Percentiles rank a stretch among this genome's conserved stretches.
Conservation (phyloP, 2,888 invertebrate genomes). For the Agapetus fuscipes region DNA sequence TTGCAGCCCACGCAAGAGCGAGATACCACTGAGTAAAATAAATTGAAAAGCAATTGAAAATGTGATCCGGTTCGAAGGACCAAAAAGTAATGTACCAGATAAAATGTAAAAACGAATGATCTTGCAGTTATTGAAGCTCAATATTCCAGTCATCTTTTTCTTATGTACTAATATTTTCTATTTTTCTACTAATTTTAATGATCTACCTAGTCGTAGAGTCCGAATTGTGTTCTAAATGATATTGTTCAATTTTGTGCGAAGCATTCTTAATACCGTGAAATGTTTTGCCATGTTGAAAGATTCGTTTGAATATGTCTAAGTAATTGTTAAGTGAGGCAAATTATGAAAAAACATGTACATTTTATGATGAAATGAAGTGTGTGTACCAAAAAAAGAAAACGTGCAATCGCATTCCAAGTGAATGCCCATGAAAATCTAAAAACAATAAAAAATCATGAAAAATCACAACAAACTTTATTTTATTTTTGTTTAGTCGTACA, state of each 20-base stretch:
- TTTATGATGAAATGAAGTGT: neutral
- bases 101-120: too few relatives aligned
- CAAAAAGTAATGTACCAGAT: too few relatives aligned
- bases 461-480: too few relatives aligned
- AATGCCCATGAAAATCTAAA: conserved; percentile 18
- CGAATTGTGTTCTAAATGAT: too few relatives aligned
- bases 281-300: too few relatives aligned
- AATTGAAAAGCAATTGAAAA: too few relatives aligned
- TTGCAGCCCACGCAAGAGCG: conserved; percentile 30
- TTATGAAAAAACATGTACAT: neutral
- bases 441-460: conserved; percentile 7
- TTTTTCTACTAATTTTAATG: too few relatives aligned
- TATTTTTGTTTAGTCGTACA: too few relatives aligned
- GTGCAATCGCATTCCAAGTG: conserved; percentile 19
- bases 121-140: too few relatives aligned
- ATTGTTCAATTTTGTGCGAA: neutral
- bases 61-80: neutral
- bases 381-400: conserved; percentile 11
- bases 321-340: neutral
- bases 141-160: too few relatives aligned
- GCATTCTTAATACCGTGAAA: neutral
- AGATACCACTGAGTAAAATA: conserved; percentile 10
- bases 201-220: too few relatives aligned
- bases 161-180: neutral
- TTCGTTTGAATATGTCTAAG: neutral